Conservation (phyloP, 1,140 invertebrate species). For the Hyles vespertilio region DNA sequence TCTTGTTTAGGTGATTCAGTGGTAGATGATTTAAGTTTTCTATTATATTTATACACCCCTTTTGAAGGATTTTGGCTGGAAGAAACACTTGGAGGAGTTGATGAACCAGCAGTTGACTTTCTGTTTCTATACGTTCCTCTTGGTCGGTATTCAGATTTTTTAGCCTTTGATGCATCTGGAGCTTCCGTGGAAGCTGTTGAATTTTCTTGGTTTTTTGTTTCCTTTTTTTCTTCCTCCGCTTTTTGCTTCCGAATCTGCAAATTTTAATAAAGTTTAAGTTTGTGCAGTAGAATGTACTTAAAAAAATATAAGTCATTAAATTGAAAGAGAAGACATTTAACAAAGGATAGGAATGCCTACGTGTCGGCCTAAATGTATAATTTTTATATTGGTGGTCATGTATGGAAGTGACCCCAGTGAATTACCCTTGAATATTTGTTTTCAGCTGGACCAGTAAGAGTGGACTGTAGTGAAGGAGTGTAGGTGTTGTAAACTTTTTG, state of each 20-base stretch:
- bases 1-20: slow-evolving; percentile 36
- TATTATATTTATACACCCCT: slow-evolving; percentile 52
- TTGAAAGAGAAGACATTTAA: not conserved
- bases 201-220: slow-evolving; percentile 28
- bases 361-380: not conserved
- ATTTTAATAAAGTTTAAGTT: slow-evolving; percentile 9
- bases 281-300: not conserved
- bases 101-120: slow-evolving; percentile 35
- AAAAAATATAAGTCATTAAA: not conserved
- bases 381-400: not conserved
- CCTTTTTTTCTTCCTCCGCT: slow-evolving; percentile 29
- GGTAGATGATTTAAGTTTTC: slow-evolving; percentile 52
- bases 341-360: no score
- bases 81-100: slow-evolving; percentile 22
- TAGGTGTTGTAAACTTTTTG: slow-evolving; percentile 63
- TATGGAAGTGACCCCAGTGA: not conserved
- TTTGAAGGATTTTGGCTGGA: slow-evolving; percentile 30
- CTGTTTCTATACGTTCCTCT: slow-evolving; percentile 48
- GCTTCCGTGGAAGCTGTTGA: slow-evolving; percentile 22
- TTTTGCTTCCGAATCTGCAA: slow-evolving; percentile 38
- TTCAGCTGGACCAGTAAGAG: slow-evolving; percentile 40
- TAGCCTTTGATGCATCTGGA: slow-evolving; percentile 28
- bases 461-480: slow-evolving; percentile 48
- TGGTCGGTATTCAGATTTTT: slow-evolving; percentile 38
- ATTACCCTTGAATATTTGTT: slow-evolving; percentile 65